Evolutionary conservation across 2,888 invertebrate species (phyloP).

Genomic region (Platycnemis pennipes): DNA sequence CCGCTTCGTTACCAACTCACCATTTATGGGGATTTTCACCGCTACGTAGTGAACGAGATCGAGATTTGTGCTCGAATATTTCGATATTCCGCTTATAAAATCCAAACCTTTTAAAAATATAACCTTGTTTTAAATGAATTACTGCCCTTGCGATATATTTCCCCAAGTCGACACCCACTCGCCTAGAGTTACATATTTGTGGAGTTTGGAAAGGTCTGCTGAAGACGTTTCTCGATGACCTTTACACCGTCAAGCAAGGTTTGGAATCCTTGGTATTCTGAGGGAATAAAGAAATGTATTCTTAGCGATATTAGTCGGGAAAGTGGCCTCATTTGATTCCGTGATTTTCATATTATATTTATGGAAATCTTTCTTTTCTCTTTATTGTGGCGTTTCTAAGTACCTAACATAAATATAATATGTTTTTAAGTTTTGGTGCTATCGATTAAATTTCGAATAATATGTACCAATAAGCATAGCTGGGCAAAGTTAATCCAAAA

Average conservation of each 20-base stretch:
- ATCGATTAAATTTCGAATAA: no score
- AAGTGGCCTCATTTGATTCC: no score
- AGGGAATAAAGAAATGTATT: no score
- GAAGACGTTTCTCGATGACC: not conserved
- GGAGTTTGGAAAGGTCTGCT: not conserved
- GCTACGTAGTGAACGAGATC: not conserved
- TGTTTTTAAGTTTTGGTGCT: no score
- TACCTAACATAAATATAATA: no score
- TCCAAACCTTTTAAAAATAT: no score
- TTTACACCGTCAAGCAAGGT: not conserved
- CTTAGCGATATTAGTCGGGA: no score
- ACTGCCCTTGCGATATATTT: not conserved
- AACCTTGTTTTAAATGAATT: not conserved
- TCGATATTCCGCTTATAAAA: not conserved
- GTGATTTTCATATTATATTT: no score
- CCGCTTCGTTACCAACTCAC: not conserved
- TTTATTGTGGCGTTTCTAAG: no score
- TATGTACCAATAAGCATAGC: no score
- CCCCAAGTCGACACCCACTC: not conserved
- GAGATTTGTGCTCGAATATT: not conserved
- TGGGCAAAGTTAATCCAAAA: no score
- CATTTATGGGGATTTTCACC: not conserved
- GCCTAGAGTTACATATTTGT: not conserved
- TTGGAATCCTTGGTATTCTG: not conserved
- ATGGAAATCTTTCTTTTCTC: no score